Conservation (phyloP, 2,888 invertebrate species). For the Galerucella calmariensis region DNA sequence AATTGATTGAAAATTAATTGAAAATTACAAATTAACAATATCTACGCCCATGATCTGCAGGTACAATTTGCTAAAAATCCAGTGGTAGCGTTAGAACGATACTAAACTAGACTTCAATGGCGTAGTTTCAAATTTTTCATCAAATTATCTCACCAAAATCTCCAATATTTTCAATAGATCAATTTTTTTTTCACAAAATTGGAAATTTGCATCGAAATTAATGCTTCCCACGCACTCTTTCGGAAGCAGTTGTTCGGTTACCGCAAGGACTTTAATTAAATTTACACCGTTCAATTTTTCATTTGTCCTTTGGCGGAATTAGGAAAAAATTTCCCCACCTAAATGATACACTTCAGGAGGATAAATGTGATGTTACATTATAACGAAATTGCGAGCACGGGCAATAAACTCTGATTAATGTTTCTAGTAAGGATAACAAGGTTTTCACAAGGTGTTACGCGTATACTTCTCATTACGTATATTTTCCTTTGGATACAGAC, state of each 20-base stretch:
- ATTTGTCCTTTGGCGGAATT: conserved; percentile 14
- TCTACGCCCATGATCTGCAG: no score
- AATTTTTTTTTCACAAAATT: no score
- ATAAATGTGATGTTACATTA: conserved; percentile 30
- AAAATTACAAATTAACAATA: no score
- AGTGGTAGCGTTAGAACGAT: no score
- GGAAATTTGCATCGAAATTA: no score
- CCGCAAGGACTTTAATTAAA: conserved; percentile 24
- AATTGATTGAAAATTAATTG: no score
- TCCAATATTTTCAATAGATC: no score
- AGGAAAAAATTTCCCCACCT: conserved; percentile 21
- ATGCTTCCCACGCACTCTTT: background rate
- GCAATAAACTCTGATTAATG: conserved; percentile 37
- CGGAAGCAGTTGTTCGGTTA: background rate
- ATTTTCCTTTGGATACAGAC: background rate
- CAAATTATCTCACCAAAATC: no score
- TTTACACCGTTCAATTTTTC: conserved; percentile 16
- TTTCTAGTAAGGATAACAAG: conserved; percentile 27
- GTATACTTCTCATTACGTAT: conserved; percentile 14
- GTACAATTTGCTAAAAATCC: no score
- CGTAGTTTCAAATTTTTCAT: no score
- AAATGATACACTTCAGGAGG: conserved; percentile 25
- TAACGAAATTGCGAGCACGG: conserved; percentile 28
- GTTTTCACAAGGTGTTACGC: conserved; percentile 12
- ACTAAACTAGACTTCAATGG: no score